These are phyloP conservation scores for Lydus trimaculatus DNA, from an alignment of 2,888 invertebrate species.

Conservation along the genomic window DNA sequence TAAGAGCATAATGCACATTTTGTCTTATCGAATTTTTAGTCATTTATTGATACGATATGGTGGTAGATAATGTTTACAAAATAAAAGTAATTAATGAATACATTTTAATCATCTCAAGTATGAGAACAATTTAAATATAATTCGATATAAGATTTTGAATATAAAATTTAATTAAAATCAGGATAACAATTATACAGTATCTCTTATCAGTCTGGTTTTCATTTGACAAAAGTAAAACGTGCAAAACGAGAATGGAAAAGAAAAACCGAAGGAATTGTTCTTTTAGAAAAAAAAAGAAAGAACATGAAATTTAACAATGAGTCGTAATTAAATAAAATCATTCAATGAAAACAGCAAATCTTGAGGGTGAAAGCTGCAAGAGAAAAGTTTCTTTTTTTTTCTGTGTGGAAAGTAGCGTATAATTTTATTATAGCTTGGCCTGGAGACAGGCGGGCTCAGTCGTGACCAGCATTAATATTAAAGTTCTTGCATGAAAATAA, in stretches of 20 bases:
- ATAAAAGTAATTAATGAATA: no score
- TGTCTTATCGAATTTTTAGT: no score
- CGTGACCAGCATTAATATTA: constrained; percentile 36
- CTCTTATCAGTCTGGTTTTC: background rate
- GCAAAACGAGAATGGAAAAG: background rate
- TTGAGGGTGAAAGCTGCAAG: constrained; percentile 19
- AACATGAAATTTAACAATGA: constrained; percentile 13
- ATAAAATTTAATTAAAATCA: background rate
- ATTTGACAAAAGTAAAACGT: background rate
- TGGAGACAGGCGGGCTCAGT: constrained; percentile 26
- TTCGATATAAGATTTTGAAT: background rate
- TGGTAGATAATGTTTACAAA: no score
- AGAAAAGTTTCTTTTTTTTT: constrained; percentile 25
- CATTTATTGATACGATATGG: no score
- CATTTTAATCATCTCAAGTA: no score
- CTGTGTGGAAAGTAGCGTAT: constrained; percentile 24
- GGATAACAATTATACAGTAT: background rate
- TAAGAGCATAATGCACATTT: no score
- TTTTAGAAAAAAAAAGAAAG: background rate
- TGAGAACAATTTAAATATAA: background rate
- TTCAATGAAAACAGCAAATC: constrained; percentile 20
- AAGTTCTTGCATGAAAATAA: constrained; percentile 33
- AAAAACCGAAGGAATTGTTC: constrained; percentile 16
- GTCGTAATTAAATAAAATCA: constrained; percentile 18
- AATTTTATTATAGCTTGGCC: constrained; percentile 30